A percentile compares a stretch with the other conserved stretches of the same genome.
phyloP scores from a whole-genome alignment of 2,888 invertebrate species.

The Cheilosia pagana region DNA sequence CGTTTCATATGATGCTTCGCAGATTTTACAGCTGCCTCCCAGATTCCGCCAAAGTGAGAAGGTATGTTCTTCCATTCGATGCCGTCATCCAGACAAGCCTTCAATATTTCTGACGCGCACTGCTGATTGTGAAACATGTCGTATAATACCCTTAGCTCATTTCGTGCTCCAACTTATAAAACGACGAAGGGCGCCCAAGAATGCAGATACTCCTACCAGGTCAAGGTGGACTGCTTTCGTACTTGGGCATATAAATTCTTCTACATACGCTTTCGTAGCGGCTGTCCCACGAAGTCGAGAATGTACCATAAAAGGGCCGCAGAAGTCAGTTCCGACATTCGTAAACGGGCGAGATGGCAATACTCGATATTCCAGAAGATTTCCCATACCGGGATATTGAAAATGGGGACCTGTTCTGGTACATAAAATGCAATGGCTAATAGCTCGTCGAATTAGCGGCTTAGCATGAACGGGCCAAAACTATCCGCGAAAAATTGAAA shows the following conservation, averaged over 20 bases:
- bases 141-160: slow-evolving; percentile 14
- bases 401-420: not conserved
- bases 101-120: not conserved
- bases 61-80: not conserved
- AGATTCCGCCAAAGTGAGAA: slow-evolving; percentile 27
- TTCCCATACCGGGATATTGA: slow-evolving; percentile 3
- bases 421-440: not conserved
- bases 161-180: slow-evolving; percentile 15
- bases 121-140: slow-evolving; percentile 20
- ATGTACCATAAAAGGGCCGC: slow-evolving; percentile 1
- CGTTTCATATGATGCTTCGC: slow-evolving; percentile 26
- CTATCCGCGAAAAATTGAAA: slow-evolving; percentile 22
- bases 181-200: slow-evolving; percentile 7
- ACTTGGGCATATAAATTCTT: slow-evolving; percentile 1
- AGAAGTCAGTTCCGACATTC: not conserved
- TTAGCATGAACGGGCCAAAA: slow-evolving; percentile 34
- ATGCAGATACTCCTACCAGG: slow-evolving; percentile 12
- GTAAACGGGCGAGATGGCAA: not conserved
- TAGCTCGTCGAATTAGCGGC: not conserved
- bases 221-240: slow-evolving; percentile 8
- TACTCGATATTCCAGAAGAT: slow-evolving; percentile 1
- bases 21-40: slow-evolving; percentile 25
- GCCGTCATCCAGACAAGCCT: not conserved
- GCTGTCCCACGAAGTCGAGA: slow-evolving; percentile 5
- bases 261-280: slow-evolving; percentile 3